Evolutionary conservation across 2,113 vertebrate species (phyloP), one percentile per base, ranked within the genome.

Genomic region (Ceyx cyanopectus): DNA sequence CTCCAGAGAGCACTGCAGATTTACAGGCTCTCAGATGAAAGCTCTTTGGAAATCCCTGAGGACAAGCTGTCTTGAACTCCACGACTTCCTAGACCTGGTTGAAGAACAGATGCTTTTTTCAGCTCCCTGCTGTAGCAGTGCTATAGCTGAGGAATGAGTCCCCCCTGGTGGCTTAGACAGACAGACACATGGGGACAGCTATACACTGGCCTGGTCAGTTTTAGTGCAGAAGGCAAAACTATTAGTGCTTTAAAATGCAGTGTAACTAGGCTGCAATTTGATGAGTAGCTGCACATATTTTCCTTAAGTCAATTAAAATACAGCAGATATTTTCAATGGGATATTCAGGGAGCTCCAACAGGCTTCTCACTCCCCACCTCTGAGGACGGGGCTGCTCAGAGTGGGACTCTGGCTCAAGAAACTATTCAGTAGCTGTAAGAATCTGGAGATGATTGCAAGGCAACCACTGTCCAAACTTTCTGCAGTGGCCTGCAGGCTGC

Each of bases 131-230:
- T 61, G 69, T 57, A 65, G 43, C 18, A 65, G 61, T 13, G 17
- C 27, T 22, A 86, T 90, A 88, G 88, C 63, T 54, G 81, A 93
- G 95, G 90, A 92, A 78, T 70, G 86, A 95, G 88, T 96, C 60
- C 95, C 96, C 96, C 90, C 96, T 96, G 88, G 92, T 93, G 95
- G 96, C 63, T 92, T 3, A 3, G 53, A 26, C 77, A 82, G 73
- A 81, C 48, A 92, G 82, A 72, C 45, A 67, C 87, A 87, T 4
- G 27, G 46, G 81, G 27, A 82, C 86, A 85, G 12, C 48, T 50
- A 65, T 15, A 1, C 4, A 14, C 48, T 40, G 34, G 50, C 22
- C 19, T 40, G 15, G 13, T 75, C 40, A 14, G 65, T 61, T 85
- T 5, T 5, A 67, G 18, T 85, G 66, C 4, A 66, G 46, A 29